Conservation (phyloP, 2,113 vertebrate genomes). For the Toxotes chatareus region DNA sequence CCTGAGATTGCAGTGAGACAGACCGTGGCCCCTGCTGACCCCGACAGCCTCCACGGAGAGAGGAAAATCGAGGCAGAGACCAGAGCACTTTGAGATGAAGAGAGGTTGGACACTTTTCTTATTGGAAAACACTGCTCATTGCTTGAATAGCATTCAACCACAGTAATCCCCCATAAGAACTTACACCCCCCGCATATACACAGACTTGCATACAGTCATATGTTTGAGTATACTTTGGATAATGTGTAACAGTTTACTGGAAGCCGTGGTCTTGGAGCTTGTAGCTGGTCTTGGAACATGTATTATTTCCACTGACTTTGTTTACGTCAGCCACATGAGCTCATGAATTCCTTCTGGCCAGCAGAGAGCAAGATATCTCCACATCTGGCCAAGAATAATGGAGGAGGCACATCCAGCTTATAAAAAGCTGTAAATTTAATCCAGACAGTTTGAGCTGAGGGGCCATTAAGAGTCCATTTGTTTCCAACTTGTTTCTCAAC, state of each 20-base stretch:
- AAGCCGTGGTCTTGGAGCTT: neutral
- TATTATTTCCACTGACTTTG: neutral
- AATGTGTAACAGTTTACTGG: conserved; percentile 13
- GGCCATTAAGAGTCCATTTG: neutral
- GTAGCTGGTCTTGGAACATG: neutral
- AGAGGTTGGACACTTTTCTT: conserved; percentile 50
- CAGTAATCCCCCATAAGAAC: neutral
- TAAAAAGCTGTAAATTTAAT: conserved; percentile 39
- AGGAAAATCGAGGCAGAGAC: conserved; percentile 98
- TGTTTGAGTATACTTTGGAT: neutral
- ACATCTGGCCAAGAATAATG: conserved; percentile 28
- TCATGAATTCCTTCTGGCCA: conserved; percentile 43
- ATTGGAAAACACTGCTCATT: neutral
- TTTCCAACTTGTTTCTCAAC: conserved; percentile 28
- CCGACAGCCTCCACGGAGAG: conserved; percentile 89
- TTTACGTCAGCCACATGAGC: conserved; percentile 17
- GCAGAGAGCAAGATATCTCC: neutral
- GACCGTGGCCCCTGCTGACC: conserved; percentile 86
- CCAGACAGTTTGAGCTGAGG: neutral
- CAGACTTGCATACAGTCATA: neutral
- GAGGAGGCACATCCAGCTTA: neutral
- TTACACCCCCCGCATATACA: neutral
- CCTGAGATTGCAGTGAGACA: conserved; percentile 95
- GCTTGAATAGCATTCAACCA: neutral
- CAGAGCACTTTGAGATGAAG: conserved; percentile 85